Base-by-base conservation (phyloP, 2,113 vertebrate species). In the Tinamus guttatus region DNA sequence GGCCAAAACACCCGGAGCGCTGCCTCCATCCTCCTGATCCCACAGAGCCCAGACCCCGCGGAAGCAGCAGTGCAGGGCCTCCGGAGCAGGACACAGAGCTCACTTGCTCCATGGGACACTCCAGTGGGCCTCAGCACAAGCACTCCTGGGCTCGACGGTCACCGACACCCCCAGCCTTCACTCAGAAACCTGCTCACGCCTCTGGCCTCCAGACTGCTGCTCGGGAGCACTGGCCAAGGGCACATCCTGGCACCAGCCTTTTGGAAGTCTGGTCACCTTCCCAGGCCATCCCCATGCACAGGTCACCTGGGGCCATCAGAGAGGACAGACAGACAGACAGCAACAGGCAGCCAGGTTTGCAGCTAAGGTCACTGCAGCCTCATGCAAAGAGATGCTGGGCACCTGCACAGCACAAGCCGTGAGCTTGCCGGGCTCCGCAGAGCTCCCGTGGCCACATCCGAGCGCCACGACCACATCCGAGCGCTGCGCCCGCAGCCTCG, bases 231-330 rank as follows among this genome's bases (percentile, higher is more conserved):
- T 14, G n/a, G 40, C 45, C 62, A 36, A 58, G 34, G 20, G 22
- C 13, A n/a, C 0, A 1, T 6, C 22, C 41, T 1, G 25, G 1
- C 67, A 15, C 18, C 11, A 5, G 25, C 34, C 9, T 13, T 0
- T 0, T 32, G 68, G n/a, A 25, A n/a, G 16, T 30, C 69, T 25
- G 8, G 25, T 18, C 17, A 10, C 32, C n/a, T 34, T 51, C n/a
- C 24, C 47, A 4, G 15, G 54, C 54, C 25, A 14, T 52, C 51
- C 24, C 24, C 24, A 27, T 14, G 54, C 28, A 30, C 14, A 56
- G 52, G 54, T 30, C 28, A 30, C 16, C 54, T 8, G 8, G 52
- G 52, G 25, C 51, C 51, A 25, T 13, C 13, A 15, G 27, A 27
- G 52, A 28, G 36, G 36, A 40, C 62, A 17, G 62, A 28, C 25